Evolutionary conservation across 2,797 vertebrate species (phyloP), one percentile per base, ranked within the genome.

Genomic region (Manis pentadactyla): DNA sequence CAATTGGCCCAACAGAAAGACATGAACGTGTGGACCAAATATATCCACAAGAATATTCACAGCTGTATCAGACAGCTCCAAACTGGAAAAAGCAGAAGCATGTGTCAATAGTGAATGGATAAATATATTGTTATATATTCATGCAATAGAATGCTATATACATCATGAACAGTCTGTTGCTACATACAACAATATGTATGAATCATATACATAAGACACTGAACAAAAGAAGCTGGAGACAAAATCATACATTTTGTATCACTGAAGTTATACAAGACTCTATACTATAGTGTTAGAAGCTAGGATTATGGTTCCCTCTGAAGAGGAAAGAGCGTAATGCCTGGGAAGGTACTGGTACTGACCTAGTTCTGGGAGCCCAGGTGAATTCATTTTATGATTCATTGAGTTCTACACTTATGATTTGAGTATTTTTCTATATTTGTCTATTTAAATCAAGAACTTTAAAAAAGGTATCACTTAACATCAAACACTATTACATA

Each of bases 391-490:
- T 55, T 89, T 15, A 31, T n/a, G 51, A 90, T 39, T 69, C 66
- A 59, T 2, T 8, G 57, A 57, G 23, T 39, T 49, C 39, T 64
- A 21, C 15, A 18, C 10, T 75, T 42, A 59, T 2, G 6, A 87
- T 86, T 29, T 63, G 29, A 18, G 34, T 59, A 21, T 46, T 77
- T 90, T 92, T 83, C 82, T 66, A 27, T 37, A 31, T 64, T 51
- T 66, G 46, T 92, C 46, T 87, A 63, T 94, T 90, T 87, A 31
- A 29, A 81, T n/a, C 46, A 77, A 75, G 37, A 90, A 69, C 13
- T 89, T 81, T 94, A n/a, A 63, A 59, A 93, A 77, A 61, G n/a
- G 59, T 61, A 42, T 14, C 21, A 51, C n/a, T 94, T 85, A 59
- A 73, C 7, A 81, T 49, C 27, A 83, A 90, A 68, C 23, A 59